phyloP scores from a whole-genome alignment of 2,113 vertebrate species.

The Capreolus pygargus region DNA sequence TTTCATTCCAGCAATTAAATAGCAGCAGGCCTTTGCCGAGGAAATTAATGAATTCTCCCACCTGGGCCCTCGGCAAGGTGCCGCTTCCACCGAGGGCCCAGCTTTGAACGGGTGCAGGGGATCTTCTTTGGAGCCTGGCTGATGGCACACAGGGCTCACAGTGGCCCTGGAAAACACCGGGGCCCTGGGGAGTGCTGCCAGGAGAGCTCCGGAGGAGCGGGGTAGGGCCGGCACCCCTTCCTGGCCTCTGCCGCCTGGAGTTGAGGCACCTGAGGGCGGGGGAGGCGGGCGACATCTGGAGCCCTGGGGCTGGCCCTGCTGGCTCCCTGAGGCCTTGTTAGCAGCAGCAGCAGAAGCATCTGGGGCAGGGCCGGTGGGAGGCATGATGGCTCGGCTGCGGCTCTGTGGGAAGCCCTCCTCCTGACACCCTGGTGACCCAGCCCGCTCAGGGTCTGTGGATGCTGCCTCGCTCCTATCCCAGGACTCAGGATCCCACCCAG shows the following conservation, averaged over 20 bases:
- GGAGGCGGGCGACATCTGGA: neutral
- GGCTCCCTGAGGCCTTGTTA: conserved; percentile 56
- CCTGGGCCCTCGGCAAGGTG: conserved; percentile 19
- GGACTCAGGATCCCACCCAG: neutral
- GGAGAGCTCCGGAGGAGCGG: neutral
- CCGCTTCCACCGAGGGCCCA: neutral
- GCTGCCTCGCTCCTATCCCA: neutral
- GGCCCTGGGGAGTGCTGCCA: neutral
- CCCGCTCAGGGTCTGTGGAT: neutral
- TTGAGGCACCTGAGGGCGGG: neutral
- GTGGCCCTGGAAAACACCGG: neutral
- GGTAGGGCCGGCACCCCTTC: neutral
- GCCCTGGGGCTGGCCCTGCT: neutral
- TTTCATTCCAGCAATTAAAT: conserved; percentile 66
- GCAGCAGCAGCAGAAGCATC: neutral
- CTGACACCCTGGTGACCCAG: neutral
- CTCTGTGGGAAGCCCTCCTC: neutral
- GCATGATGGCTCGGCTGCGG: neutral
- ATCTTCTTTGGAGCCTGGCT: neutral
- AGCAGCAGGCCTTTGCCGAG: conserved; percentile 2
- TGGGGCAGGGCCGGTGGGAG: neutral
- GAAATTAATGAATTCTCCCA: conserved; percentile 60
- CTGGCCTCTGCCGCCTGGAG: neutral
- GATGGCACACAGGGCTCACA: neutral
- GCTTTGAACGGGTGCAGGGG: neutral